Conservation (phyloP, 2,797 vertebrate species). For the Neosilurus hyrtlii region DNA sequence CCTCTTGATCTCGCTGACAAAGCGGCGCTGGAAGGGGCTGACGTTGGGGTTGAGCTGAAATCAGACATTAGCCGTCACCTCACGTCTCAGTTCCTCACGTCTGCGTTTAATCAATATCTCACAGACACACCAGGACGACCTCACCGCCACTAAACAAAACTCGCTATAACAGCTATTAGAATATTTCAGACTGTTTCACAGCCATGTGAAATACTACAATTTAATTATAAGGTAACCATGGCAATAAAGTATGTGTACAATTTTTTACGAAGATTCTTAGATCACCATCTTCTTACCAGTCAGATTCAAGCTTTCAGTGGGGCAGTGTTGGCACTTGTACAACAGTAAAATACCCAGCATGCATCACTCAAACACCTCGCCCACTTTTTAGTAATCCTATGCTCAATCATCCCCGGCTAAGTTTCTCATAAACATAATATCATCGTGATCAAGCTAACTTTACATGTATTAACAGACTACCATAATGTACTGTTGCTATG, state of each 20-base stretch:
- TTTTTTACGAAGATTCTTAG: too few species aligned
- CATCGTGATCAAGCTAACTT: background rate
- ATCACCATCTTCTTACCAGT: background rate
- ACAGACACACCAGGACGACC: background rate
- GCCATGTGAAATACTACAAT: background rate
- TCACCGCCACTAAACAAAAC: background rate
- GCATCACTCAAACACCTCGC: background rate
- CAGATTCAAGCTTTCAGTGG: too few species aligned
- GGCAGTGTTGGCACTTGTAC: background rate
- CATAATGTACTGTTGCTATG: background rate
- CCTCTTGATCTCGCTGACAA: slow-evolving; percentile 96
- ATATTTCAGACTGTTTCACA: background rate
- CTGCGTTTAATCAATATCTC: background rate
- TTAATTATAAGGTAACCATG: background rate
- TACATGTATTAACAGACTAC: background rate
- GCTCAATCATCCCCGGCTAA: background rate
- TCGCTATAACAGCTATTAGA: background rate
- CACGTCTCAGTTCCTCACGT: background rate
- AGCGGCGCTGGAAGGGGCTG: slow-evolving; percentile 94
- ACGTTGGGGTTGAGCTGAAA: slow-evolving; percentile 91
- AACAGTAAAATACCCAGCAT: background rate
- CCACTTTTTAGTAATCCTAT: background rate
- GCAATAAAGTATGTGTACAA: background rate
- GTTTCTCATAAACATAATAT: too few species aligned
- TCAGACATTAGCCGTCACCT: slow-evolving; percentile 37